phyloP scores from a whole-genome alignment of 2,113 vertebrate genomes.

The Himantopus leucocephalus region DNA sequence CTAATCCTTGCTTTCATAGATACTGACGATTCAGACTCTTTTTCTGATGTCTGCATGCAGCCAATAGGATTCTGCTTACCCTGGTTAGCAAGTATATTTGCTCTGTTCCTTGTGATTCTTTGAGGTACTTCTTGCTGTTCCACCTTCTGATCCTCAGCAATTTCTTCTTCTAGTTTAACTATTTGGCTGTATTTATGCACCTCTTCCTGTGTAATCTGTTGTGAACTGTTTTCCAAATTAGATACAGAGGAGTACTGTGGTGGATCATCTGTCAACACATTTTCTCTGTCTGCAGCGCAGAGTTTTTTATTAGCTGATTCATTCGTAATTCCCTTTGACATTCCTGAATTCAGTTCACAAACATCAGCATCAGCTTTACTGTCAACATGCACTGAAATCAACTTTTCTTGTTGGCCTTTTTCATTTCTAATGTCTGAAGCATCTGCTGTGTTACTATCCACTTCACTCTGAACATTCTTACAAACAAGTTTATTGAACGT shows the following conservation, averaged over 20 bases:
- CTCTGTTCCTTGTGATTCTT: conserved; percentile 80
- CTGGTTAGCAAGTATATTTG: conserved; percentile 75
- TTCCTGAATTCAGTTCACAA: conserved; percentile 55
- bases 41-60: conserved; percentile 78
- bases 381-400: conserved; percentile 56
- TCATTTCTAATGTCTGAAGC: conserved; percentile 59
- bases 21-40: conserved; percentile 83
- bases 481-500: conserved; percentile 30
- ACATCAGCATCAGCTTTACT: conserved; percentile 55
- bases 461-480: conserved; percentile 56
- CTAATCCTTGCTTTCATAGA: conserved; percentile 81
- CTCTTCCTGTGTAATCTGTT: conserved; percentile 64
- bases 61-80: conserved; percentile 77
- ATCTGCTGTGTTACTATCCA: conserved; percentile 58
- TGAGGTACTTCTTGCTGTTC: conserved; percentile 73
- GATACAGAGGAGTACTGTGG: conserved; percentile 49
- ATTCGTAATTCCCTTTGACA: conserved; percentile 59
- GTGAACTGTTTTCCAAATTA: conserved; percentile 63
- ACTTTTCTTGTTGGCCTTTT: conserved; percentile 55
- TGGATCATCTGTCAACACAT: conserved; percentile 40
- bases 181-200: conserved; percentile 66
- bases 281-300: conserved; percentile 51
- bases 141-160: conserved; percentile 78
- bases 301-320: conserved; percentile 59
- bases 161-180: conserved; percentile 77